Conservation (phyloP, 2,888 invertebrate genomes). For the Apoda limacodes region DNA sequence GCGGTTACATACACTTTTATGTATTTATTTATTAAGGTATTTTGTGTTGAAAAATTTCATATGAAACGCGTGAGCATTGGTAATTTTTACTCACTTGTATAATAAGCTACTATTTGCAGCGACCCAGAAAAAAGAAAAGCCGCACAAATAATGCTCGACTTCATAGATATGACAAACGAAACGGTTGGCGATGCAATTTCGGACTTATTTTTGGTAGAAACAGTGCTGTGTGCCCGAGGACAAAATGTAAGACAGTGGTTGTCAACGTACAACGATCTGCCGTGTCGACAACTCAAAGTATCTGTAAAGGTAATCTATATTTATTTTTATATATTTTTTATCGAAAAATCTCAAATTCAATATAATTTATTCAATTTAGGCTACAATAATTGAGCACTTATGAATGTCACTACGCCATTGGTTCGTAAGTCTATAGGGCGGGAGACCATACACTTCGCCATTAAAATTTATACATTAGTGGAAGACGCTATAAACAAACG, state of each 20-base stretch:
- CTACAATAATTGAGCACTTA: no score
- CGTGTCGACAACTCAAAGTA: constrained; percentile 90
- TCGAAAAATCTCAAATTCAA: no score
- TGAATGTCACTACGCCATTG: no score
- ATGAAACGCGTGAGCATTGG: no score
- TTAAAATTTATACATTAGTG: no score
- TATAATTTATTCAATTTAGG: no score
- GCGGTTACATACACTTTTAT: neutral
- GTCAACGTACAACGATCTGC: constrained; percentile 84
- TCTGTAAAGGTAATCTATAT: constrained; percentile 78
- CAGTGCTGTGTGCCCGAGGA: constrained; percentile 84
- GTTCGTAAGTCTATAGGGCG: no score
- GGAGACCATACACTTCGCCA: no score
- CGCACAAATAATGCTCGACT: constrained; percentile 72
- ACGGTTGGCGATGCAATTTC: constrained; percentile 98
- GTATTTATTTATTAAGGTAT: neutral
- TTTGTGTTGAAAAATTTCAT: no score
- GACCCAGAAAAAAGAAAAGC: constrained; percentile 63
- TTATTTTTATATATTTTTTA: no score
- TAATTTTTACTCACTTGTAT: neutral
- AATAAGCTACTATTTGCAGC: constrained; percentile 29
- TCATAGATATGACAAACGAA: constrained; percentile 92
- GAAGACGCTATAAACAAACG: no score
- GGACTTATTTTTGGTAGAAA: constrained; percentile 94
- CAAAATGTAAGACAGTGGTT: constrained; percentile 88